phyloP scores from a whole-genome alignment of 1,140 invertebrate species.

The Cydia pomonella region DNA sequence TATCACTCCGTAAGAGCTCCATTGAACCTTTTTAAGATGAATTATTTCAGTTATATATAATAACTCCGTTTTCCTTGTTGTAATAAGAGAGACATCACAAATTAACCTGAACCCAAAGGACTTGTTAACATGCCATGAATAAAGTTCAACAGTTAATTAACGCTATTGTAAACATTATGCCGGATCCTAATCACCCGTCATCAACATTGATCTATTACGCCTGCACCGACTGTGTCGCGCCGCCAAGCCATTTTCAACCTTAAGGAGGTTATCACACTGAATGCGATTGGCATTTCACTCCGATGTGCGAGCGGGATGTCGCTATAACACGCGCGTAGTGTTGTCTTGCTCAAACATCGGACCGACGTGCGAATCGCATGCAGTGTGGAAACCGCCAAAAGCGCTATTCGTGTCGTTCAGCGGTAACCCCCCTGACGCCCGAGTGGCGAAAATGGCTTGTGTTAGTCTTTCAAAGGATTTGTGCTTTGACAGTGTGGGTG shows the following conservation, averaged over 20 bases:
- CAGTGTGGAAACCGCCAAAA: neutral
- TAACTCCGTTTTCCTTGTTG: too few relatives aligned
- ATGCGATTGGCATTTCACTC: too few relatives aligned
- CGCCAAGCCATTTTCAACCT: neutral
- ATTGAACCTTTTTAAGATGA: too few relatives aligned
- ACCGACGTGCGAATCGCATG: too few relatives aligned
- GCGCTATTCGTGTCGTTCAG: neutral
- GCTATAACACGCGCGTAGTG: too few relatives aligned
- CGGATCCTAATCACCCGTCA: conserved; percentile 1
- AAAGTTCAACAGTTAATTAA: neutral
- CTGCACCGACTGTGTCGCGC: neutral
- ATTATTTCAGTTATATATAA: too few relatives aligned
- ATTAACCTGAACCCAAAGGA: conserved; percentile 11
- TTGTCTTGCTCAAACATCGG: too few relatives aligned
- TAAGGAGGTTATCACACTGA: too few relatives aligned
- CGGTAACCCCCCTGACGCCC: neutral
- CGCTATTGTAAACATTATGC: conserved; percentile 16
- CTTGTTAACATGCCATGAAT: neutral
- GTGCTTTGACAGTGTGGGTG: conserved; percentile 9
- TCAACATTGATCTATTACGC: conserved; percentile 13
- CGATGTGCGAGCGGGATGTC: too few relatives aligned
- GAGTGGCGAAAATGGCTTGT: conserved; percentile 19
- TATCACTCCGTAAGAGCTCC: too few relatives aligned
- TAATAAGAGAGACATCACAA: neutral
- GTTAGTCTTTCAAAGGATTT: conserved; percentile 11